A percentile compares a stretch with the other conserved stretches of the same genome.
phyloP scores from a whole-genome alignment of 2,797 vertebrate species.

The Huso huso region DNA sequence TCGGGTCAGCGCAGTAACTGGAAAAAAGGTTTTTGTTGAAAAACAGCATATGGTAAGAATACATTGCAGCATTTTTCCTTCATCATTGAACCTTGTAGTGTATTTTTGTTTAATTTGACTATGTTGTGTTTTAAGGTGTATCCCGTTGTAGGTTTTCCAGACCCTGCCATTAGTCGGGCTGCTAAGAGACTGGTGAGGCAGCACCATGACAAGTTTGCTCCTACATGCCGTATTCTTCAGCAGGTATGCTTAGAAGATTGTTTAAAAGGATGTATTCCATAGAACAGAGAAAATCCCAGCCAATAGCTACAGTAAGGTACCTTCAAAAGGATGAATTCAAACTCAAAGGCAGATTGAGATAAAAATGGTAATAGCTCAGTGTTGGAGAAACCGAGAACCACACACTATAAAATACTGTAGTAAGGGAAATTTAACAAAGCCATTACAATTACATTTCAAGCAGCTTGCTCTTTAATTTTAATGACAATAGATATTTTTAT shows the following conservation, averaged over 20 bases:
- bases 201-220: slow-evolving; percentile 50
- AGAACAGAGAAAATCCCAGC: too few species aligned
- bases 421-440: too few species aligned
- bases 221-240: slow-evolving; percentile 55
- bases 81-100: background rate
- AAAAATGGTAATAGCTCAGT: too few species aligned
- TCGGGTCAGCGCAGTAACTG: slow-evolving; percentile 9
- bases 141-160: slow-evolving; percentile 61
- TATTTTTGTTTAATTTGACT: slow-evolving; percentile 6
- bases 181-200: slow-evolving; percentile 56
- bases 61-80: background rate
- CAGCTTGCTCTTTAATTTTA: too few species aligned
- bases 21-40: slow-evolving; percentile 19
- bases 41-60: slow-evolving; percentile 23
- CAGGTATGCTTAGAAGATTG: slow-evolving; percentile 47
- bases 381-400: too few species aligned
- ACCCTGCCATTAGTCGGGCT: slow-evolving; percentile 43
- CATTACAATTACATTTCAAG: too few species aligned
- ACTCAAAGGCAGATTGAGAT: too few species aligned
- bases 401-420: too few species aligned
- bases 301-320: too few species aligned
- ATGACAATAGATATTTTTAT: too few species aligned
- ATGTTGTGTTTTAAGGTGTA: slow-evolving; percentile 46
- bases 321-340: too few species aligned
- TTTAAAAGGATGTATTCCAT: too few species aligned